Evolutionary conservation across 2,113 vertebrate species (phyloP), one percentile per base, ranked within the genome.

Genomic region (Hyaena hyaena): DNA sequence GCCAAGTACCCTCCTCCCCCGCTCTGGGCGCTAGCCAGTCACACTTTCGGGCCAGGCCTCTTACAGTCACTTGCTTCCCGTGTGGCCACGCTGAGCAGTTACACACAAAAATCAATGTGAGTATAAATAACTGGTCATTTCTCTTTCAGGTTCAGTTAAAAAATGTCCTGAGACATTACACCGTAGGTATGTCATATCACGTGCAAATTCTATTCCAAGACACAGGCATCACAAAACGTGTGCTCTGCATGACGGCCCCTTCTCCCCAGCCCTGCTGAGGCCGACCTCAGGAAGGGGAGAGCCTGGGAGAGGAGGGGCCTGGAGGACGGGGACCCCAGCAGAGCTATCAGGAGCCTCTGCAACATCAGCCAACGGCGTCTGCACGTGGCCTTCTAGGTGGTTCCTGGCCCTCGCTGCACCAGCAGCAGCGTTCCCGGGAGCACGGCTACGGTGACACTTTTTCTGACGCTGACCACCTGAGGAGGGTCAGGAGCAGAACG

Each of bases 81-180:
- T 14, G 7, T 4, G 12, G 45, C 61, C 43, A 2, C 2, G 1
- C 43, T 2, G 15, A 5, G 35, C 53, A 7, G 35, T 5, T 11
- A 5, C 35, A 10, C 3, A 0, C 3, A 5, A 24, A 53, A 7
- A 33, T 2, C 8, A 3, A 11, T 4, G 1, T 24, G 10, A 3
- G 19, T 15, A n/a, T 6, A 21, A 7, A 39, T 5, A 7, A 31
- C 4, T 11, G 16, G 48, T 16, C 0, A 0, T 8, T 21, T 21
- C 48, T 61, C 6, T 58, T 24, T 26, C 10, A 24, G 1, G 14
- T 43, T 7, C 0, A 6, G 11, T 12, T 4, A n/a, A 23, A 26
- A 16, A 2, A 1, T 35, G 39, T 39, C 39, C 39, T 39, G 39
- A 39, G 39, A 39, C 39, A 2, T 0, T 0, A 8, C 31, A 28